Base-by-base conservation (phyloP, 2,113 vertebrate genomes). In the Chrysemys picta region DNA sequence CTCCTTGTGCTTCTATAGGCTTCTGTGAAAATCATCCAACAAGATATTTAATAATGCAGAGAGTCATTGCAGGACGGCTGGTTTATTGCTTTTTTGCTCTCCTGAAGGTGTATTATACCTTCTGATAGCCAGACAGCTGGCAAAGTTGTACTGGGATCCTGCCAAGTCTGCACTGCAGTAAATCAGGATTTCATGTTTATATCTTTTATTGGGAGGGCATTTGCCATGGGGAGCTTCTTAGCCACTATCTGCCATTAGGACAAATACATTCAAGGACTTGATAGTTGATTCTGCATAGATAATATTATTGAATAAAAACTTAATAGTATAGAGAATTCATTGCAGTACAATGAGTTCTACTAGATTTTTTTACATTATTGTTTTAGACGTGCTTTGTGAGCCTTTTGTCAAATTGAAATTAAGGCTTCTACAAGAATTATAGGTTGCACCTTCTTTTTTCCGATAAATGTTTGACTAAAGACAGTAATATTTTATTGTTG, bases 81-180 rank as follows among this genome's bases (percentile, higher is more conserved):
- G 47, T 72, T 42, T 94, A 3, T 89, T 95, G 90, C 83, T 88
- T 91, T 87, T 72, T 83, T 24, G 8, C 52, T 57, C 49, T 94
- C 76, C 85, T 88, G 11, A 96, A 97, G 93, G 93, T 96, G 57
- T 96, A 35, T 78, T 83, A 72, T 86, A 81, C 83, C 89, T 97
- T 94, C 85, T 96, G 65, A 91, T 89, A 93, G 59, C 59, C 0
- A 2, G 69, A 19, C 80, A 53, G 76, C 91, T 97, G 96, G 93
- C 93, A 93, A n/a, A 89, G 49, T 91, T 62, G 84, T 0, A 0
- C n/a, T 97, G 98, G 94, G 56, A 84, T 89, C 2, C n/a, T 90
- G 97, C 97, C 97, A 97, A 52, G 53, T 95, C 97, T 97, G 96
- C 96, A 95, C 93, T 97, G 96, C 97, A 97, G 93, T 97, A 96